Evolutionary conservation across 1,140 invertebrate species (phyloP).

Genomic region (Papilio helenus): DNA sequence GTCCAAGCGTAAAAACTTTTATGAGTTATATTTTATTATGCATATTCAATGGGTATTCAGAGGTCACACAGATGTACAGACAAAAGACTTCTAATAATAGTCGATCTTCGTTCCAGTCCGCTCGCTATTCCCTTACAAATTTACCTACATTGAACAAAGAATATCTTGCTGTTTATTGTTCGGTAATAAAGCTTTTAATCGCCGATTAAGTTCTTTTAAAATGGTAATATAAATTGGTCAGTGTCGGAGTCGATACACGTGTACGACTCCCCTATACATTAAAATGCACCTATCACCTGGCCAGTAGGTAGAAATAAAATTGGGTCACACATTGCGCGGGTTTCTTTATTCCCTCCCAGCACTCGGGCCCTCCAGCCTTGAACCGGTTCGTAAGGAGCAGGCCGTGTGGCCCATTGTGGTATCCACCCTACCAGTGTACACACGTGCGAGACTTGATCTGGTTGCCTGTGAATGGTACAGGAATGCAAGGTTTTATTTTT

Average conservation of each 20-base stretch:
- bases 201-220: slow-evolving; percentile 30
- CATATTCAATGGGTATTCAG: slow-evolving; percentile 68
- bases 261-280: slow-evolving; percentile 62
- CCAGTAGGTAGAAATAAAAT: slow-evolving; percentile 60
- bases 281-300: slow-evolving; percentile 78
- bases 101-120: slow-evolving; percentile 63
- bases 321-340: slow-evolving; percentile 76
- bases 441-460: slow-evolving; percentile 54
- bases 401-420: slow-evolving; percentile 51
- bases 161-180: slow-evolving; percentile 40
- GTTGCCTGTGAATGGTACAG: slow-evolving; percentile 35
- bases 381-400: slow-evolving; percentile 60
- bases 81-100: slow-evolving; percentile 70
- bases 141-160: slow-evolving; percentile 40
- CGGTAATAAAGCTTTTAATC: slow-evolving; percentile 46
- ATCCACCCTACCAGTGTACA: slow-evolving; percentile 53
- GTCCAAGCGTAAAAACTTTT: slow-evolving; percentile 31
- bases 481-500: slow-evolving; percentile 39
- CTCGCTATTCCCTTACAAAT: slow-evolving; percentile 65
- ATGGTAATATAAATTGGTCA: slow-evolving; percentile 42
- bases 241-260: slow-evolving; percentile 68
- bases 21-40: slow-evolving; percentile 42
- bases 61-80: slow-evolving; percentile 77
- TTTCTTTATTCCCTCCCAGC: slow-evolving; percentile 59
- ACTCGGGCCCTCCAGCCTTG: slow-evolving; percentile 51